phyloP scores from a whole-genome alignment of 2,888 invertebrate species.

The Hanleya hanleyi region DNA sequence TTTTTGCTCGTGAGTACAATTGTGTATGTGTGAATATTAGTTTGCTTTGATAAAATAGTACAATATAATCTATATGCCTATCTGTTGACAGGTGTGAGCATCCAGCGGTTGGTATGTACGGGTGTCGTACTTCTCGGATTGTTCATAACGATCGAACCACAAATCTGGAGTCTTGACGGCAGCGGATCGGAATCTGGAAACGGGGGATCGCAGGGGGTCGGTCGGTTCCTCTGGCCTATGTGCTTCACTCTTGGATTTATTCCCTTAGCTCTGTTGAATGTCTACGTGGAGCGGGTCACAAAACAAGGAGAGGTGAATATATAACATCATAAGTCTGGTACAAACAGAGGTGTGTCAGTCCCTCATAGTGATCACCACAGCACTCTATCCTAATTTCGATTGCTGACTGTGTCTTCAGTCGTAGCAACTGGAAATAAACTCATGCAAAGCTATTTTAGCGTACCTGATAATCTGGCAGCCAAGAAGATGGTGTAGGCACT shows the following conservation, averaged over 20 bases:
- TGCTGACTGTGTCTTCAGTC: too few species aligned
- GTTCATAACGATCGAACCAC: slow-evolving; percentile 53
- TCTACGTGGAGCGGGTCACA: slow-evolving; percentile 48
- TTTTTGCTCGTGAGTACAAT: too few species aligned
- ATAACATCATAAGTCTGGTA: background rate
- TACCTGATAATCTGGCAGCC: too few species aligned
- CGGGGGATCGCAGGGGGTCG: slow-evolving; percentile 22
- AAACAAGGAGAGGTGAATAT: slow-evolving; percentile 46
- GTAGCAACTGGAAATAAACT: too few species aligned
- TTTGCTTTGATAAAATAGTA: too few species aligned
- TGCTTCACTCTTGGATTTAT: slow-evolving; percentile 52
- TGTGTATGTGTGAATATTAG: too few species aligned
- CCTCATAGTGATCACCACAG: too few species aligned
- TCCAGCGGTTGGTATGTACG: slow-evolving; percentile 42
- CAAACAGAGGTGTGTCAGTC: too few species aligned
- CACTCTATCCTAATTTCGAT: too few species aligned
- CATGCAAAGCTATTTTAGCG: too few species aligned
- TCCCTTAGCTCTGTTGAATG: slow-evolving; percentile 50
- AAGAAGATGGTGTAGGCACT: too few species aligned
- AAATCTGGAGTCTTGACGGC: slow-evolving; percentile 51
- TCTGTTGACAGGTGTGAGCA: slow-evolving; percentile 44
- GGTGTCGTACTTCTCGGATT: slow-evolving; percentile 48
- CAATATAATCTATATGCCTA: too few species aligned
- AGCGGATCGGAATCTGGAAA: slow-evolving; percentile 27
- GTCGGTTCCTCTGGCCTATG: slow-evolving; percentile 50